Evolutionary conservation across 2,888 invertebrate genomes (phyloP).

Genomic region (Disparrhopalites patrizii): DNA sequence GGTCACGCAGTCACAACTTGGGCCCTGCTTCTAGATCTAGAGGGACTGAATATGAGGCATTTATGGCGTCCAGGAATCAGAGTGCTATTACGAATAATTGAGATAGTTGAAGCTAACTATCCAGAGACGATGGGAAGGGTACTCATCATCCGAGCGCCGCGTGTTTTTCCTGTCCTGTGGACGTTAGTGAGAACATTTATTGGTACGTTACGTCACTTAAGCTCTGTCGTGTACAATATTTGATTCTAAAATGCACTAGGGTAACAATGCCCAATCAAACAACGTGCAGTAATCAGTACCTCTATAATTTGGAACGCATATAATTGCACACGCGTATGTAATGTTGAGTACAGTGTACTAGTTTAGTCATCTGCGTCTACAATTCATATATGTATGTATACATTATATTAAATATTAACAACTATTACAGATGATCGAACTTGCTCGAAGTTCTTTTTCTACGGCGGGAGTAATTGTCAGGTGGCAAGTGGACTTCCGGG

Average conservation of each 20-base stretch:
- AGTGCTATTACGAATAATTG: slow-evolving; percentile 62
- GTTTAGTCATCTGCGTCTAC: too few relatives aligned
- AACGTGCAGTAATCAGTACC: too few relatives aligned
- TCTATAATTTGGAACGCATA: too few relatives aligned
- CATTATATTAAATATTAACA: too few relatives aligned
- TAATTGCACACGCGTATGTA: background rate
- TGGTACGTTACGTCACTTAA: too few relatives aligned
- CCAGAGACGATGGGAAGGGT: slow-evolving; percentile 86
- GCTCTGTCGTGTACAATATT: too few relatives aligned
- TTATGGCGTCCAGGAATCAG: slow-evolving; percentile 90
- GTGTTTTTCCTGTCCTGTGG: slow-evolving; percentile 94
- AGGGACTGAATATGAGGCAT: slow-evolving; percentile 91
- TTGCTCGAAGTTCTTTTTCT: slow-evolving; percentile 84
- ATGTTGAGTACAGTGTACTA: too few relatives aligned
- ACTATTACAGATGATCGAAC: slow-evolving; percentile 79
- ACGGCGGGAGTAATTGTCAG: slow-evolving; percentile 82
- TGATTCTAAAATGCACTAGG: too few relatives aligned
- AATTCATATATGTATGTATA: too few relatives aligned
- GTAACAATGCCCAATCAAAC: too few relatives aligned
- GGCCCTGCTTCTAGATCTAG: slow-evolving; percentile 85
- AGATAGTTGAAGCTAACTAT: slow-evolving; percentile 88
- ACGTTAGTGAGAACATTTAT: slow-evolving; percentile 92
- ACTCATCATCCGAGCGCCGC: slow-evolving; percentile 82
- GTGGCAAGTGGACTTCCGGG: slow-evolving; percentile 75
- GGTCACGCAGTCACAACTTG: slow-evolving; percentile 82